These are phyloP conservation scores for Megalops atlanticus DNA, from an alignment of 2,113 vertebrate genomes.

Conservation along the genomic window DNA sequence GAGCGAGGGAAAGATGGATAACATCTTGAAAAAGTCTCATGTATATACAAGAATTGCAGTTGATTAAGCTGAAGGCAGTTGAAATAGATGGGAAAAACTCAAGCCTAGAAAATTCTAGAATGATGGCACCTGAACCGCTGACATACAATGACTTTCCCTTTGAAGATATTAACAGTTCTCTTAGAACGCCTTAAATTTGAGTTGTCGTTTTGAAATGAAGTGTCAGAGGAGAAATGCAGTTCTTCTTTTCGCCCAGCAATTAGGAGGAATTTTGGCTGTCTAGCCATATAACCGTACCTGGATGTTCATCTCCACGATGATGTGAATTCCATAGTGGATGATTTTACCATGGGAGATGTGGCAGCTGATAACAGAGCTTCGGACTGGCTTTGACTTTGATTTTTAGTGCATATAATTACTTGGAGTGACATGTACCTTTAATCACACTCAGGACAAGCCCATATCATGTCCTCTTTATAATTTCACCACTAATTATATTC, in stretches of 20 bases:
- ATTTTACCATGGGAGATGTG: slow-evolving; percentile 36
- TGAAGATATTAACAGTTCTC: slow-evolving; percentile 23
- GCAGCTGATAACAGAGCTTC: slow-evolving; percentile 37
- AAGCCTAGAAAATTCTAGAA: not conserved
- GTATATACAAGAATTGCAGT: not conserved
- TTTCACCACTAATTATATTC: slow-evolving; percentile 28
- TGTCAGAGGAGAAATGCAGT: not conserved
- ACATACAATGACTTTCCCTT: not conserved
- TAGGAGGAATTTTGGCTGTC: not conserved
- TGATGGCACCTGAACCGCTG: not conserved
- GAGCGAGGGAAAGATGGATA: not conserved
- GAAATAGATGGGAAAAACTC: not conserved
- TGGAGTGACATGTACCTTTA: slow-evolving; percentile 35
- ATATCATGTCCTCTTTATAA: slow-evolving; percentile 26
- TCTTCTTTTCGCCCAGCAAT: not conserved
- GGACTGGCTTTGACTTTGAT: slow-evolving; percentile 45
- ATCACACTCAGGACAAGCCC: slow-evolving; percentile 34
- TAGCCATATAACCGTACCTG: slow-evolving; percentile 21
- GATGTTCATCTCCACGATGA: slow-evolving; percentile 44
- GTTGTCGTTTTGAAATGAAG: slow-evolving; percentile 13
- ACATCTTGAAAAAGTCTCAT: not conserved
- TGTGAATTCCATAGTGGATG: slow-evolving; percentile 38
- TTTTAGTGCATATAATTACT: slow-evolving; percentile 45
- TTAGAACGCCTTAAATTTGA: slow-evolving; percentile 34
- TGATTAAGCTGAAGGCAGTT: not conserved